Conservation (phyloP, 1,140 invertebrate genomes). For the Branchinecta lynchi region DNA sequence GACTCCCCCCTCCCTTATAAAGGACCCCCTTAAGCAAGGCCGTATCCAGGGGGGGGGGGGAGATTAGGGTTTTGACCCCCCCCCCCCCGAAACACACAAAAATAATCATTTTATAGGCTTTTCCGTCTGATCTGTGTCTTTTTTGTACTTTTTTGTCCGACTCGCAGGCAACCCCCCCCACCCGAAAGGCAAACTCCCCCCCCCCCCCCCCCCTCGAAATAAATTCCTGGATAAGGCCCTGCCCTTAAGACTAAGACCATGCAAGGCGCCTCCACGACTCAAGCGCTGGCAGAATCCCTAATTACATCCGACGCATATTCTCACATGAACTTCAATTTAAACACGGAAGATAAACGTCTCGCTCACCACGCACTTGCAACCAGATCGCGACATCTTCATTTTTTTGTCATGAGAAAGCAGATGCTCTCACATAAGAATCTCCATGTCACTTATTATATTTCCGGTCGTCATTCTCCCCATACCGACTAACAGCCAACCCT, state of each 20-base stretch:
- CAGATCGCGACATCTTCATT: neutral
- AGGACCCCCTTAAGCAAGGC: neutral
- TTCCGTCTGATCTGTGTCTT: too few relatives aligned
- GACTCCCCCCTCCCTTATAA: too few relatives aligned
- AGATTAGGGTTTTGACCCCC: neutral
- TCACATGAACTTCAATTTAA: too few relatives aligned
- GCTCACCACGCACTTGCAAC: too few relatives aligned
- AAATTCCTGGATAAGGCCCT: neutral
- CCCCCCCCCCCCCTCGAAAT: neutral
- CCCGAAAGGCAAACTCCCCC: too few relatives aligned
- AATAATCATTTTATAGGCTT: neutral
- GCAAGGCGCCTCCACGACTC: too few relatives aligned
- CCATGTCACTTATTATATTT: neutral
- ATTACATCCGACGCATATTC: too few relatives aligned
- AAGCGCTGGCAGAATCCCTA: too few relatives aligned
- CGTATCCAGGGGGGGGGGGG: neutral
- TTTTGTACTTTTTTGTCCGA: too few relatives aligned
- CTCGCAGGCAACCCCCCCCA: too few relatives aligned
- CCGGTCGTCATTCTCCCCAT: neutral
- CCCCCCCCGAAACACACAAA: conserved; percentile 4
- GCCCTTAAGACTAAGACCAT: neutral
- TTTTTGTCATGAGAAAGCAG: neutral
- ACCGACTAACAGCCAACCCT: neutral
- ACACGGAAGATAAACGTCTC: too few relatives aligned
- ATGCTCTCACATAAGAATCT: neutral